Conservation (phyloP, 2,113 vertebrate genomes). For the Aphyosemion australe region DNA sequence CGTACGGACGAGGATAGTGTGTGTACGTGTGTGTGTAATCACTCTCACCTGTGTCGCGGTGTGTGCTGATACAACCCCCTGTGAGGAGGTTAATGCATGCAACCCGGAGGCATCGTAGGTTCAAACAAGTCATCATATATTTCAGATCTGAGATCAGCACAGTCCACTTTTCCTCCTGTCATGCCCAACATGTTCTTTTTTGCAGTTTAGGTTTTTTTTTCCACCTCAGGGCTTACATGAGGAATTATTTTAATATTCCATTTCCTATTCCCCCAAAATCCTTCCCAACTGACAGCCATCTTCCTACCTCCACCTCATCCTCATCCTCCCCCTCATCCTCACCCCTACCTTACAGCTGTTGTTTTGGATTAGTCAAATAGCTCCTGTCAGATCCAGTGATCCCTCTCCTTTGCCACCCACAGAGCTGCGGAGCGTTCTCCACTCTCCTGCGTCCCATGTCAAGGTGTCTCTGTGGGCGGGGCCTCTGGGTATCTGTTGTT, state of each 20-base stretch:
- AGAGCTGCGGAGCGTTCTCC: slow-evolving; percentile 46
- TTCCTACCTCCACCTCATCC: slow-evolving; percentile 9
- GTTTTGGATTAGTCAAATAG: slow-evolving; percentile 85
- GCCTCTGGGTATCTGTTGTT: slow-evolving; percentile 27
- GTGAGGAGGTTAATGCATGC: slow-evolving; percentile 61
- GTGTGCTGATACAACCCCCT: slow-evolving; percentile 59
- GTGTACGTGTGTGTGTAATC: slow-evolving; percentile 64
- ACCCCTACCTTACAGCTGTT: slow-evolving; percentile 81
- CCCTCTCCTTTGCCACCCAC: slow-evolving; percentile 81
- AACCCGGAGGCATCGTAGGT: slow-evolving; percentile 15
- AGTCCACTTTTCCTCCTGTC: slow-evolving; percentile 25
- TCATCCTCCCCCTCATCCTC: slow-evolving; percentile 37
- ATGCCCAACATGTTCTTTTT: slow-evolving; percentile 47
- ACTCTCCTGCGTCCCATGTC: slow-evolving; percentile 55
- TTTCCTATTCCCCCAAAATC: slow-evolving; percentile 42
- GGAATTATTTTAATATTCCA: slow-evolving; percentile 74
- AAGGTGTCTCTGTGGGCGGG: slow-evolving; percentile 54
- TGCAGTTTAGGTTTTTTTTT: slow-evolving; percentile 29
- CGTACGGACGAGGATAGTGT: slow-evolving; percentile 52
- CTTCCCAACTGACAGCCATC: slow-evolving; percentile 31
- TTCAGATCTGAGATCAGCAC: slow-evolving; percentile 38
- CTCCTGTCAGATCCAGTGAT: slow-evolving; percentile 82
- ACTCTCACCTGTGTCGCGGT: slow-evolving; percentile 74
- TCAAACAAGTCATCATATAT: slow-evolving; percentile 20
- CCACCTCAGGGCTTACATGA: slow-evolving; percentile 59